phyloP scores from a whole-genome alignment of 2,113 vertebrate species.

The Montifringilla adamsi region DNA sequence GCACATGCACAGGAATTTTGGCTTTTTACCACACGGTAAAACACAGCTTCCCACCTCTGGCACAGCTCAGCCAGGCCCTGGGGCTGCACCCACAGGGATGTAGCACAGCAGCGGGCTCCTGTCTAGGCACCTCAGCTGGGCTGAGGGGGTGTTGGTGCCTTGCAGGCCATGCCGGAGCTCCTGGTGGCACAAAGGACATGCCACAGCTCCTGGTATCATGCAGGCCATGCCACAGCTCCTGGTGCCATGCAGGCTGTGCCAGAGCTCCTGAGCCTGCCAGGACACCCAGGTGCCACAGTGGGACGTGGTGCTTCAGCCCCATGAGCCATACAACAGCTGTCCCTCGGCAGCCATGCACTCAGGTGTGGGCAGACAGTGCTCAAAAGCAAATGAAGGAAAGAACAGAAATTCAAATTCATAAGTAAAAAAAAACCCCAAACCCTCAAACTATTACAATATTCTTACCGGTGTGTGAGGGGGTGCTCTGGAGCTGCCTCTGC shows the following conservation, averaged over 20 bases:
- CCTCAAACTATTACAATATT: not conserved
- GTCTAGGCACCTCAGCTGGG: rapidly evolving
- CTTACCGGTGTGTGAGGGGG: rapidly evolving
- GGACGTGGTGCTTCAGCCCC: rapidly evolving
- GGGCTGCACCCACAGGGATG: not conserved
- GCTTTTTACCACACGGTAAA: not conserved
- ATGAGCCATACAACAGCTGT: rapidly evolving
- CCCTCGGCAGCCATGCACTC: rapidly evolving
- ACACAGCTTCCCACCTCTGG: not conserved
- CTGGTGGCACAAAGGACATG: rapidly evolving
- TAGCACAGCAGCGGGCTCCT: rapidly evolving
- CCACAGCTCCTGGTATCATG: rapidly evolving
- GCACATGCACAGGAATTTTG: not conserved
- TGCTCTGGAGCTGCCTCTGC: not conserved
- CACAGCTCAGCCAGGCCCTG: not conserved
- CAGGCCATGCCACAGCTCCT: not conserved
- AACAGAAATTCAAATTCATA: not conserved
- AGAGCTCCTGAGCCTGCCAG: not conserved
- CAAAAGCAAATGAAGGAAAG: not conserved
- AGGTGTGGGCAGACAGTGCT: rapidly evolving
- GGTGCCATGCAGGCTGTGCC: not conserved
- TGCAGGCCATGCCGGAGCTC: rapidly evolving
- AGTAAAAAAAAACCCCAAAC: not conserved
- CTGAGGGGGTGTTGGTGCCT: rapidly evolving
- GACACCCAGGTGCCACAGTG: rapidly evolving